Percentiles rank a stretch among this genome's conserved stretches.
Evolutionary conservation across 2,113 vertebrate species (phyloP).

Genomic region (Peromyscus polionotus): DNA sequence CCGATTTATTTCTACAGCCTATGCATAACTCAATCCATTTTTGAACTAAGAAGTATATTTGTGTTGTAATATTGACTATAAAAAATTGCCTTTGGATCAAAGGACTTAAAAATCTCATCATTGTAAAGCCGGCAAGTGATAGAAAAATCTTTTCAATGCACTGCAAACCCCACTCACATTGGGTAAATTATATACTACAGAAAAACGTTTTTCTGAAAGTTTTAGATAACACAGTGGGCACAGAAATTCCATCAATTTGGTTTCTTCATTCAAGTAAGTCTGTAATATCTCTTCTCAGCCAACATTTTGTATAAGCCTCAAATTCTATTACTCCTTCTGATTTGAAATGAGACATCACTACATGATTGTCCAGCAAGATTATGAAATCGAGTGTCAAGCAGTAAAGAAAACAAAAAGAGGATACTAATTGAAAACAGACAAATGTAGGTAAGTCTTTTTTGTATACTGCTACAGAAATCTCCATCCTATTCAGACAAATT

Average conservation of each 20-base stretch:
- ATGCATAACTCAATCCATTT: background rate
- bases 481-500: background rate
- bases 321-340: constrained; percentile 5
- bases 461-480: background rate
- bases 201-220: constrained; percentile 60
- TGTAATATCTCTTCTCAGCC: background rate
- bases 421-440: background rate
- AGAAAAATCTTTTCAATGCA: constrained; percentile 36
- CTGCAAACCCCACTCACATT: constrained; percentile 19
- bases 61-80: constrained; percentile 53
- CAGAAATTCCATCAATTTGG: constrained; percentile 10
- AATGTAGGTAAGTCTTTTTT: background rate
- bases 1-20: background rate
- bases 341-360: background rate
- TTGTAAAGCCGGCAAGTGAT: constrained; percentile 59
- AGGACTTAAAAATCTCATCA: constrained; percentile 64
- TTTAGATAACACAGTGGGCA: constrained; percentile 46
- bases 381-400: background rate
- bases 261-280: constrained; percentile 53
- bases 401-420: background rate
- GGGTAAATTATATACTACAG: constrained; percentile 45
- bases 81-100: constrained; percentile 49
- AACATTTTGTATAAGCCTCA: background rate
- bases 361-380: constrained; percentile 30
- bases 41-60: background rate